Conservation (phyloP, 2,888 invertebrate species). For the Entomobrya proxima region DNA sequence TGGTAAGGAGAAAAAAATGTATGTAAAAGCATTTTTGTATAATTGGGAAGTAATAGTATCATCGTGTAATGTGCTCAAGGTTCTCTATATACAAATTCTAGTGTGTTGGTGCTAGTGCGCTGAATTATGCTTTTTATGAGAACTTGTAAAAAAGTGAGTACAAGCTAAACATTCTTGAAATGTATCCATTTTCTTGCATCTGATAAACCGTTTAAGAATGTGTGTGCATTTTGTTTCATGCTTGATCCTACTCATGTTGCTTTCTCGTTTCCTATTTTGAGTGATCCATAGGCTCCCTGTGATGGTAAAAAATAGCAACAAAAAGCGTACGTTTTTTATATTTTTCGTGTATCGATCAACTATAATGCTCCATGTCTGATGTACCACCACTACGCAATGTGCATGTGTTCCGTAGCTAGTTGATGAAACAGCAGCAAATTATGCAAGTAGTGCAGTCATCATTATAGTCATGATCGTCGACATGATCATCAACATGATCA, state of each 20-base stretch:
- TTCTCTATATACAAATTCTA: neutral
- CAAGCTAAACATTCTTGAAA: slow-evolving; percentile 14
- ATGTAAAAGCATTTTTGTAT: slow-evolving; percentile 15
- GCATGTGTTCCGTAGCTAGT: neutral
- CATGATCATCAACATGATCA: neutral
- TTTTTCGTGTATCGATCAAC: neutral
- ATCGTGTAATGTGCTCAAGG: neutral
- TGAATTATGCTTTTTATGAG: neutral
- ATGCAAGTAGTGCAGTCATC: slow-evolving; percentile 5
- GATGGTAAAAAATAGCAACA: neutral
- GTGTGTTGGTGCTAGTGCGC: neutral
- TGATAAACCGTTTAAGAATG: slow-evolving; percentile 30
- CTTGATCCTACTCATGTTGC: slow-evolving; percentile 3
- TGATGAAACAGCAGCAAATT: neutral
- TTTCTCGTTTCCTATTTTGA: neutral
- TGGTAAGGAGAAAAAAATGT: neutral
- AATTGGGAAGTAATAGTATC: slow-evolving; percentile 22
- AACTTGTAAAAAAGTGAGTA: neutral
- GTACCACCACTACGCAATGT: too few species aligned
- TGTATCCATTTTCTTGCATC: neutral
- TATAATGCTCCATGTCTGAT: too few species aligned
- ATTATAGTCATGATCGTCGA: neutral
- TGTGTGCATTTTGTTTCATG: slow-evolving; percentile 11
- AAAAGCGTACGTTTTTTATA: neutral
- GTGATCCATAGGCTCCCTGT: slow-evolving; percentile 3